Percentiles rank a stretch among this genome's conserved stretches.
phyloP scores from a whole-genome alignment of 2,888 invertebrate species.

The Melanargia galathea region DNA sequence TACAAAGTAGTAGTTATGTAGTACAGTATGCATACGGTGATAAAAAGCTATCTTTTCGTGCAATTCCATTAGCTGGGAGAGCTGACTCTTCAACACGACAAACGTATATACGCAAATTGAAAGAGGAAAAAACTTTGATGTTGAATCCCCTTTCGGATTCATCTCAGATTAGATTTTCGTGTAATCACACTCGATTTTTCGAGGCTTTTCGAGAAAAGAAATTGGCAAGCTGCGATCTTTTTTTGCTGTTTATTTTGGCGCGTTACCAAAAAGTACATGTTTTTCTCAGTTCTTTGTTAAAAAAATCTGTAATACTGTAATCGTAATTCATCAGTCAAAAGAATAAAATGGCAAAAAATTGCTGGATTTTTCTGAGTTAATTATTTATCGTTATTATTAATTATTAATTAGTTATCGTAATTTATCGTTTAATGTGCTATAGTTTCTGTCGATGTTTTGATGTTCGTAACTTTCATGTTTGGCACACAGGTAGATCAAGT shows the following conservation, averaged over 20 bases:
- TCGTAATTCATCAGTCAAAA: not conserved
- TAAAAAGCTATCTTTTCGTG: constrained; percentile 32
- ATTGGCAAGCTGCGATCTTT: constrained; percentile 12
- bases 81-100: constrained; percentile 47
- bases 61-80: constrained; percentile 51
- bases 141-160: constrained; percentile 24
- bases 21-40: not conserved
- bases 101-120: constrained; percentile 48
- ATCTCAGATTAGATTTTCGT: constrained; percentile 35
- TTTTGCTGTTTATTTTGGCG: constrained; percentile 14
- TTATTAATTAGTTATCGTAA: too few species aligned
- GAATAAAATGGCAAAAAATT: too few species aligned
- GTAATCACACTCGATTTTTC: constrained; percentile 37
- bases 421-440: too few species aligned
- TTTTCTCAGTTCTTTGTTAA: not conserved
- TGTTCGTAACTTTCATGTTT: too few species aligned
- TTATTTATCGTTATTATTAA: too few species aligned
- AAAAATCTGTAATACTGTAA: not conserved
- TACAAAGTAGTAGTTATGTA: not conserved
- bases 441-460: too few species aligned
- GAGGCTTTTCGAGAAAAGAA: constrained; percentile 24
- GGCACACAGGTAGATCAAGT: too few species aligned
- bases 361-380: too few species aligned
- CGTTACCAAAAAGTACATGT: not conserved
- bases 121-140: constrained; percentile 44